Base-by-base conservation (phyloP, 2,113 vertebrate genomes). In the Climacteris rufus region DNA sequence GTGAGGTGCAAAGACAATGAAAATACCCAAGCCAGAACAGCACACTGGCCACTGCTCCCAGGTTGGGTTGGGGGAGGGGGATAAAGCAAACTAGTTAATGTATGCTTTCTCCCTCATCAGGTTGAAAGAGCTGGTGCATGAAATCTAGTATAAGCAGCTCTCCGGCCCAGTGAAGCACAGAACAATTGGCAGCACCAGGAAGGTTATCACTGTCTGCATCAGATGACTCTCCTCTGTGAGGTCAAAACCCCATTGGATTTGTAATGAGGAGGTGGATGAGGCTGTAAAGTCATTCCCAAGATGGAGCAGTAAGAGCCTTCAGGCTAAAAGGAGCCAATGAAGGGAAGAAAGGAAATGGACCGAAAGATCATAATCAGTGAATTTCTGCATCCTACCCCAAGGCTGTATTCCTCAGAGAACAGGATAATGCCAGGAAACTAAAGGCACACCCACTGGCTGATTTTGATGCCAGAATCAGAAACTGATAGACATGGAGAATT, bases 271-370 rank as follows among this genome's bases (percentile, higher is more conserved):
- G 89, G 94, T 89, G 72, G 63, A 90, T 81, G 81, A 94, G 90
- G 86, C 83, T 80, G 47, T 89, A 91, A 93, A 95, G 86, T 84
- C 78, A 93, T 97, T 96, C 87, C 78, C 72, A 93, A 96, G 92
- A 88, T 91, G 94, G 79, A 93, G 92, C 86, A 63, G 57, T 35
- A 65, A 92, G 79, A 65, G 28, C 96, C 97, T 89, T 64, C 56
- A 94, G 97, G 97, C 97, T 87, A 96, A 81, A 96, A 96, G 76
- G 86, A 97, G 69, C 94, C 95, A 97, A 6, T 96, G 94, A 45
- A 97, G 97, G 96, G 95, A 94, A 94, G 97, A 97, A 94, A 95
- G 86, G 93, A 96, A 97, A 94, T 96, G 72, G 86, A 83, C 78
- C 3, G 2, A 92, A 84, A 97, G 97, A 97, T 96, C 59, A 30